Base-by-base conservation (phyloP, 37 sponge, comb jelly and placozoan species). In the Diacarnus erythraeanus region DNA sequence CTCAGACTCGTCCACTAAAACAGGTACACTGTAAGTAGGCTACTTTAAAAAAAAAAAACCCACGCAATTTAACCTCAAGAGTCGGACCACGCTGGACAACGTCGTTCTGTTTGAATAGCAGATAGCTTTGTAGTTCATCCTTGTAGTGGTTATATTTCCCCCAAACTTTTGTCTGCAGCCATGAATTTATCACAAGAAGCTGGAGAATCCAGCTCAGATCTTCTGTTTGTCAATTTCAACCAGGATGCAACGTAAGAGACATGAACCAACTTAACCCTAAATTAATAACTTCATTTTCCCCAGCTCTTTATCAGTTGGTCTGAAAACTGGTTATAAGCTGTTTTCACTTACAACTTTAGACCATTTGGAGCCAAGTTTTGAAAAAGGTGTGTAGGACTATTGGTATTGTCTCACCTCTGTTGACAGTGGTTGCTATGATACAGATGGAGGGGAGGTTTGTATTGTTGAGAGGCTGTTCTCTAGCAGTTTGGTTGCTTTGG, bases 401-500 rank as follows among this genome's bases (percentile, higher is more conserved):
- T 59, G 6, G 6, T 27, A 17, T 59, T 59, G 4, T 3, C 27
- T 59, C 26, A 17, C 27, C 18, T 59, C 17, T 30, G 35, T 31
- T 8, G 15, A 18, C 26, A 40, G 38, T 2, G 22, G 22, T 36
- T 4, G 8, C 51, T 22, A 5, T 31, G 38, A 4, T 10, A 15
- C 86, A 82, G 82, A 89, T 54, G 99, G 96, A 31, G 92, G 84
- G 23, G 97, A 96, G 25, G 89, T 91, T 15, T 92, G 90, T 57
- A 91, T 99, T 35, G 83, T 96, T 51, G 99, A 96, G 78, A 81
- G 99, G 57, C 77, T 99, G 29, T 99, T 99, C 76, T 86, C 92
- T 57, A 97, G 97, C 75, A 94, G 95, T 81, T 86, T 99, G 26
- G 93, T 99, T 3, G 99, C 97, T 34, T 67, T 99, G 38, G 99